phyloP scores from a whole-genome alignment of 2,888 invertebrate genomes.

The Exephanes ischioxanthus region DNA sequence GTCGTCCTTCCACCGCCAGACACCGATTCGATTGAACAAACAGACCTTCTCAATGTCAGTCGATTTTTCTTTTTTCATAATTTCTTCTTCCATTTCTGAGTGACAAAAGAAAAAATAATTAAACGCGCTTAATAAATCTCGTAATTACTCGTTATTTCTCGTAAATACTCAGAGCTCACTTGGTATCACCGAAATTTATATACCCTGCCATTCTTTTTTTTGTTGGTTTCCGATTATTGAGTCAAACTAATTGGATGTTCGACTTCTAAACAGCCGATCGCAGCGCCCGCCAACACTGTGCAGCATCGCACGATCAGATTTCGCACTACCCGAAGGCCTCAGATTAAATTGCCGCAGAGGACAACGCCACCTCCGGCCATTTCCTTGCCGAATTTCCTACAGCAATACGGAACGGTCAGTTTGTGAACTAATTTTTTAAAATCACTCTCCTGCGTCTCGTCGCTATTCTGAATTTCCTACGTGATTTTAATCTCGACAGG shows the following conservation, averaged over 20 bases:
- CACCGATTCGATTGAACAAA: background rate
- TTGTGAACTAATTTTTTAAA: background rate
- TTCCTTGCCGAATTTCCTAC: conserved; percentile 33
- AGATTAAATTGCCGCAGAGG: conserved; percentile 37
- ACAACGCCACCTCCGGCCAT: conserved; percentile 23
- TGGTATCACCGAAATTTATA: background rate
- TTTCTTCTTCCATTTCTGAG: background rate
- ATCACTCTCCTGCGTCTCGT: background rate
- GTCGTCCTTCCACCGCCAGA: background rate
- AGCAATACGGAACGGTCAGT: conserved; percentile 43
- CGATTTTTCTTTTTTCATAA: background rate
- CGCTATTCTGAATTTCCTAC: background rate
- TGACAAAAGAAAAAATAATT: too few species aligned
- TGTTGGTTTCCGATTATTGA: background rate
- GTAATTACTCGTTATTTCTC: too few species aligned
- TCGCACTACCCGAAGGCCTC: conserved; percentile 54
- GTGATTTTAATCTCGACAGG: conserved; percentile 34
- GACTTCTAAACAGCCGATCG: conserved; percentile 7
- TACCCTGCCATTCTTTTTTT: background rate
- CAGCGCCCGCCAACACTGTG: conserved; percentile 30
- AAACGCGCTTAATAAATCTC: too few species aligned
- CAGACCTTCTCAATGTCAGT: background rate
- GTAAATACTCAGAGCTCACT: too few species aligned
- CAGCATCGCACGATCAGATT: conserved; percentile 37
- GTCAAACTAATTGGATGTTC: background rate